These are phyloP conservation scores for Toxotes lorentzi DNA, from an alignment of 2,797 vertebrate species.

Conservation along the genomic window DNA sequence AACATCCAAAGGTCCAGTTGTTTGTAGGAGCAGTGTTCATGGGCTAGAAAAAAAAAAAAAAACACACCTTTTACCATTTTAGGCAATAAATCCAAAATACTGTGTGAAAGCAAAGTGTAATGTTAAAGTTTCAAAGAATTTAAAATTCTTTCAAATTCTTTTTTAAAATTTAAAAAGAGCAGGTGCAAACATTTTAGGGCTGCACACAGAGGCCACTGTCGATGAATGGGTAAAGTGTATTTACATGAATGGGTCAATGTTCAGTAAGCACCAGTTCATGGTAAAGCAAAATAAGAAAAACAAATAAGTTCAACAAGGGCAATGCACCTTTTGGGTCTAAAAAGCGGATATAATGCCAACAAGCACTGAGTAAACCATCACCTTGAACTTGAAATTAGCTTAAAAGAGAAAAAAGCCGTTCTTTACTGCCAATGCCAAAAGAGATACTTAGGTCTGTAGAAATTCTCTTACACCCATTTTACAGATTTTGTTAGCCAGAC, in stretches of 20 bases:
- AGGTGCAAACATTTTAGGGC: not conserved
- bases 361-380: not conserved
- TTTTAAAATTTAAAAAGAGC: too few species aligned
- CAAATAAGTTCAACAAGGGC: slow-evolving; percentile 34
- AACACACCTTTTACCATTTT: too few species aligned
- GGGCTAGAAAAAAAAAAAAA: too few species aligned
- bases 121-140: not conserved
- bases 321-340: slow-evolving; percentile 39
- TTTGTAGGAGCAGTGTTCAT: too few species aligned
- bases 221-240: slow-evolving; percentile 30
- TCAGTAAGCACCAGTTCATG: slow-evolving; percentile 47
- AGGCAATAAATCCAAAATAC: too few species aligned
- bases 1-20: too few species aligned
- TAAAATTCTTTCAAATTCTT: not conserved
- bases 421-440: not conserved
- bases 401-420: not conserved
- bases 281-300: slow-evolving; percentile 36
- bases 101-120: not conserved
- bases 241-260: slow-evolving; percentile 63
- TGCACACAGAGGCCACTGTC: not conserved
- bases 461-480: not conserved
- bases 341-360: not conserved
- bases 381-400: slow-evolving; percentile 1
- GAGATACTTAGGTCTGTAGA: not conserved
- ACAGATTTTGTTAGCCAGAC: not conserved